Percentiles rank a stretch among this genome's conserved stretches.
phyloP scores from a whole-genome alignment of 1,140 invertebrate genomes.

The Heliconius nattereri region DNA sequence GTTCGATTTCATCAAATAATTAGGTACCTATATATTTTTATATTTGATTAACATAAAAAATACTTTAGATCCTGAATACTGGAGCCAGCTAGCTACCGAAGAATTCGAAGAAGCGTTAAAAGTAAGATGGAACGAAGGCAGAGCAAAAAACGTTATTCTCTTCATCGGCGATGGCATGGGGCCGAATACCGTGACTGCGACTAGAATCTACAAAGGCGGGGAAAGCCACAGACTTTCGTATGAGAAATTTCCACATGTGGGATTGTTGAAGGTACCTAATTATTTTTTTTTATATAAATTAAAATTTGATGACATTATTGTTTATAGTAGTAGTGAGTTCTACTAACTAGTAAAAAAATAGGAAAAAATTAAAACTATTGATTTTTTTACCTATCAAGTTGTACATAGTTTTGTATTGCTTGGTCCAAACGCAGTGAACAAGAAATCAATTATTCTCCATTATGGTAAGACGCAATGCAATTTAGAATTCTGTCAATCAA shows the following conservation, averaged over 20 bases:
- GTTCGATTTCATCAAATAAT: neutral
- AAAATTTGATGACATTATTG: neutral
- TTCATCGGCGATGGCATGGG: conserved; percentile 98
- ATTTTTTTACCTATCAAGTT: too few species aligned
- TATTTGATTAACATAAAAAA: neutral
- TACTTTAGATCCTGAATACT: conserved; percentile 81
- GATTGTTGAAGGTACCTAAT: conserved; percentile 88
- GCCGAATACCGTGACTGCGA: conserved; percentile 92
- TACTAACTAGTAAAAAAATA: too few species aligned
- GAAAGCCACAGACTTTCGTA: conserved; percentile 87
- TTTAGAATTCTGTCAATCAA: too few species aligned
- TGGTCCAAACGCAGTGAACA: too few species aligned
- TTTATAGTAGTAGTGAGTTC: neutral
- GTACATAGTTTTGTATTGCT: too few species aligned
- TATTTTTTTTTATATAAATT: neutral
- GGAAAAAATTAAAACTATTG: too few species aligned
- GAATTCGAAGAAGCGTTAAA: conserved; percentile 84
- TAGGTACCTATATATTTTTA: neutral
- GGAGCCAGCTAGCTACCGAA: conserved; percentile 79
- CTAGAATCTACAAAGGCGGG: conserved; percentile 87
- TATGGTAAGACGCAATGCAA: too few species aligned
- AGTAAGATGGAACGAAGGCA: conserved; percentile 82
- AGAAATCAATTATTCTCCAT: too few species aligned
- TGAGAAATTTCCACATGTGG: conserved; percentile 92
- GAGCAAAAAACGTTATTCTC: conserved; percentile 94